Evolutionary conservation across 2,113 vertebrate genomes (phyloP).

Genomic region (Picathartes gymnocephalus): DNA sequence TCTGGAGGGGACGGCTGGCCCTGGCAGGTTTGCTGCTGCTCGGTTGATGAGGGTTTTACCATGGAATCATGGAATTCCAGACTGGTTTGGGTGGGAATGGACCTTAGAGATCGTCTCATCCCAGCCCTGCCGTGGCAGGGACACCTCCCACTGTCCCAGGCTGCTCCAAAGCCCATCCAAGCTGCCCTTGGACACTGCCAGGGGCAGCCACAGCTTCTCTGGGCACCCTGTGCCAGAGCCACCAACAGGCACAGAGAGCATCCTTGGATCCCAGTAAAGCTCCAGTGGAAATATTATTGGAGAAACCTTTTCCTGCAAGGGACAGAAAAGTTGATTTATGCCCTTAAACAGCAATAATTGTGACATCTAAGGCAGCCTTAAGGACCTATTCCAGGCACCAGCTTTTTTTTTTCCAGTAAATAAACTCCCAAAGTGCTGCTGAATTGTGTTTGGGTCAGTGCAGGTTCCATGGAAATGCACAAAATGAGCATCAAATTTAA

Average conservation of each 20-base stretch:
- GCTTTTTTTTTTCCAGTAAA: background rate
- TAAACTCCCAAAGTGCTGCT: background rate
- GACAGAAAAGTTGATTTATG: background rate
- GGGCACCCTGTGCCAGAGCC: background rate
- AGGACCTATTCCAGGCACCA: background rate
- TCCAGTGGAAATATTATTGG: background rate
- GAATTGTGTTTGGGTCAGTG: background rate
- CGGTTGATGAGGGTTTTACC: rapidly evolving
- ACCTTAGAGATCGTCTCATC: no score
- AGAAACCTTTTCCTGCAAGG: background rate
- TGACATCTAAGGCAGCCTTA: background rate
- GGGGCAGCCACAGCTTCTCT: background rate
- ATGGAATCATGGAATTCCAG: rapidly evolving
- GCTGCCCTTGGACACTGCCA: background rate
- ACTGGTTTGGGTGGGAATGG: background rate
- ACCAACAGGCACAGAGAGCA: background rate
- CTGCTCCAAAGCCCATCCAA: background rate
- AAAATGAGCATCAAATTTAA: background rate
- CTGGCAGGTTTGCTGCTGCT: background rate
- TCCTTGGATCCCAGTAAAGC: background rate
- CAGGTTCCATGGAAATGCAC: background rate
- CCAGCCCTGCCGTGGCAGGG: background rate
- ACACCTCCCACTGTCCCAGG: background rate
- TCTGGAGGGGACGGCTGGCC: background rate
- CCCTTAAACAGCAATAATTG: background rate